Evolutionary conservation across 2,113 vertebrate genomes (phyloP), one percentile per base, ranked within the genome.

Genomic region (Ageneiosus marmoratus): DNA sequence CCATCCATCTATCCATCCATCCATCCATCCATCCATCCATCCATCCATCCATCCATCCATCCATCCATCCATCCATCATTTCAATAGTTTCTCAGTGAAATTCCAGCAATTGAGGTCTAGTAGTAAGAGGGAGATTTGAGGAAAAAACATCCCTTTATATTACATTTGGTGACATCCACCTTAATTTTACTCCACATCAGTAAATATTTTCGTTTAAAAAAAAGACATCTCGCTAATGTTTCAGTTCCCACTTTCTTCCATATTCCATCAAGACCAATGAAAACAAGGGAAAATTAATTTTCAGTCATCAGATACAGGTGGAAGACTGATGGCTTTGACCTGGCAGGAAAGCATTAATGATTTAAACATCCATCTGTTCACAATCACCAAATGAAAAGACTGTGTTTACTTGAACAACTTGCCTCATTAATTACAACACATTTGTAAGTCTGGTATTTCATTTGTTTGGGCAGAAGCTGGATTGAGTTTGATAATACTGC

Each of bases 221-320:
- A n/a, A n/a, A 60, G n/a, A n/a, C n/a, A 24, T 50, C 46, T 18
- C 16, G 46, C n/a, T 46, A 12, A 13, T 74, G 13, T 74, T 74
- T 51, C 24, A 74, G 2, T 16, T 29, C 24, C 46, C n/a, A 27
- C 15, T 32, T 74, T 50, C 12, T 51, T 75, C 51, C 46, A 86
- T 79, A 82, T 83, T 83, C 80, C 69, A 79, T n/a, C 10, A 15
- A 75, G 58, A 83, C 83, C 44, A 73, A 73, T 74, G 75, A 79
- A 79, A 41, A 12, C 20, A 62, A 60, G 72, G n/a, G 16, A 76
- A 84, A 78, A 82, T 84, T 84, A 27, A 79, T 84, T 50, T 79
- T 46, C n/a, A 55, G 37, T 56, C 65, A 70, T 78, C 62, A 24
- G 63, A 62, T 87, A 78, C 79, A 77, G 77, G 80, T 85, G 80